These are phyloP conservation scores for Agelaius tricolor DNA, from an alignment of 2,113 vertebrate genomes.

Conservation along the genomic window DNA sequence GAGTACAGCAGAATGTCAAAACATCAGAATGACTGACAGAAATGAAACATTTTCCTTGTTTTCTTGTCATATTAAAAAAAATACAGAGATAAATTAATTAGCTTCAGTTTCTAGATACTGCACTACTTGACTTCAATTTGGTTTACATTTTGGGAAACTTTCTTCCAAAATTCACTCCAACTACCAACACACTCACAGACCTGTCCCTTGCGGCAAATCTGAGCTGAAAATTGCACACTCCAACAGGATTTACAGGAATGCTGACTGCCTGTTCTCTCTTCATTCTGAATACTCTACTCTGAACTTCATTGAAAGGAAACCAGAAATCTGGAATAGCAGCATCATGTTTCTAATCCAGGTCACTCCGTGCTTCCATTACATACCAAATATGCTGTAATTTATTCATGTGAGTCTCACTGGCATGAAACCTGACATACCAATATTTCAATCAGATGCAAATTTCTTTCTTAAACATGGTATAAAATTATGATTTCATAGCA, in stretches of 20 bases:
- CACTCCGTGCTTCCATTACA: neutral
- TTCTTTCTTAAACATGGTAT: neutral
- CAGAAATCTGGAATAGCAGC: neutral
- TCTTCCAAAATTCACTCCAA: neutral
- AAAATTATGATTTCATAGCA: neutral
- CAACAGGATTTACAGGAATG: neutral
- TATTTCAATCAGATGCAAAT: neutral
- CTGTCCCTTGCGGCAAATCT: accelerated
- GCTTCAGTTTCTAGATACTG: neutral
- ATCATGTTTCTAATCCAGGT: neutral
- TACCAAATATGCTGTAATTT: neutral
- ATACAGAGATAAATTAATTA: neutral
- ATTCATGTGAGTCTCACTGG: neutral
- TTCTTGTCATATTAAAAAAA: constrained; percentile 7
- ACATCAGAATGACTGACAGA: neutral
- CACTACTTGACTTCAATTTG: neutral
- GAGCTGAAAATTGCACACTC: neutral
- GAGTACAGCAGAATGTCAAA: neutral
- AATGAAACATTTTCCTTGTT: constrained; percentile 6
- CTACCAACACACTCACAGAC: neutral
- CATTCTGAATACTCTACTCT: neutral
- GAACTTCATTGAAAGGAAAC: neutral
- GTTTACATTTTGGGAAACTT: constrained; percentile 25
- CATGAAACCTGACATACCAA: neutral
- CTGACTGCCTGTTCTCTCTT: neutral